Evolutionary conservation across 2,113 vertebrate genomes (phyloP), one percentile per base, ranked within the genome.

Genomic region (Chamaetylas fuelleborni): DNA sequence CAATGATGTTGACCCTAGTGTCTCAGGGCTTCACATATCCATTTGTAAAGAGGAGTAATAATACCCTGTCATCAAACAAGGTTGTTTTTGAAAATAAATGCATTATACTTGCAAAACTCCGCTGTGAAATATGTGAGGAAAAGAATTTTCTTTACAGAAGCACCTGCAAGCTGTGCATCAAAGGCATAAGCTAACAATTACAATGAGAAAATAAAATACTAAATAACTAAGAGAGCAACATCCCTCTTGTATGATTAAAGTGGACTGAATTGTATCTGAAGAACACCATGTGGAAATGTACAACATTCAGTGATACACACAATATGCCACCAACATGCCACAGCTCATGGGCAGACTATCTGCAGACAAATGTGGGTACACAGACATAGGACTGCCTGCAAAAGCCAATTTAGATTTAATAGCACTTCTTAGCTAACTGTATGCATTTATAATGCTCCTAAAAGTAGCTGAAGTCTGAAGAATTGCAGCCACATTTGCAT

Each of bases 61-160:
- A 88, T 42, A 88, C 20, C 38, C 51, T 95, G 83, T 66, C 81
- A 86, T 51, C 58, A 78, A 48, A 92, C 60, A 66, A 72, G 42
- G 42, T 42, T 91, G 43, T 26, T 92, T 87, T 66, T 66, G 72
- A 81, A 94, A 96, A 95, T 23, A 91, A 78, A 79, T 47, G 40
- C 71, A 64, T 62, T 50, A 69, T 69, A 56, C 62, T 84, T 66
- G 25, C 60, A 88, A 81, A 92, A 81, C 24, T 83, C 40, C 72
- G 14, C 60, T 54, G 34, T 65, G 38, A 88, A 91, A 18, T 29
- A 65, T 33, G 19, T 16, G 11, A 82, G 29, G 57, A 70, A 79
- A 89, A 74, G 6, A 73, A 90, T 54, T 51, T 16, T 69, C 51
- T 60, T 58, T 40, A 71, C 9, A 90, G 66, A 81, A 70, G 40